Conservation (phyloP, 1,140 invertebrate genomes). For the Ctenoplectra terminalis region DNA sequence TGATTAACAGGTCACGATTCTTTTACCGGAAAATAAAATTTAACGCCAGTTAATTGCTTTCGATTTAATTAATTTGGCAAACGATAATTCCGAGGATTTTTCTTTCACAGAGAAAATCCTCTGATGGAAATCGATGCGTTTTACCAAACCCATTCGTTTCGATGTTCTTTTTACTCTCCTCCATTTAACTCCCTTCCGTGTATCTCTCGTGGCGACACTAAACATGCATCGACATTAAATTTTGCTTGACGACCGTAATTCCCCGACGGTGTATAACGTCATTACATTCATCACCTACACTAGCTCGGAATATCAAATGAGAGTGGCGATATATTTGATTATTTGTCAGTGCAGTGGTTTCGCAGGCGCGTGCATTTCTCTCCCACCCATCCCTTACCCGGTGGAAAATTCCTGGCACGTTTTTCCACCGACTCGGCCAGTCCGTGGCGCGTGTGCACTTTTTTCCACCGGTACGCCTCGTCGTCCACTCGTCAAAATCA, state of each 20-base stretch:
- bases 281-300: slow-evolving; percentile 52
- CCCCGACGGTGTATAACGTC: slow-evolving; percentile 48
- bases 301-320: slow-evolving; percentile 48
- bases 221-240: slow-evolving; percentile 54
- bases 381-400: neutral
- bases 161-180: slow-evolving; percentile 17
- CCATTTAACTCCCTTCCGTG: slow-evolving; percentile 28
- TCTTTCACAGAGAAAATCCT: neutral
- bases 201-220: slow-evolving; percentile 37
- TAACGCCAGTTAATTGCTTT: slow-evolving; percentile 1
- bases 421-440: neutral
- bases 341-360: slow-evolving; percentile 41
- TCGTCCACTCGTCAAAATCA: slow-evolving; percentile 80
- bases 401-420: neutral
- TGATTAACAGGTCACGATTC: neutral
- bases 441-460: neutral
- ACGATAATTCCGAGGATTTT: neutral
- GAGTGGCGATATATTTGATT: slow-evolving; percentile 57
- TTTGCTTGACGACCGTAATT: slow-evolving; percentile 50
- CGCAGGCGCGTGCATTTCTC: slow-evolving; percentile 20
- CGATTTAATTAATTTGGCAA: neutral
- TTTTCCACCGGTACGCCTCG: slow-evolving; percentile 35
- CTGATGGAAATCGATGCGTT: slow-evolving; percentile 1
- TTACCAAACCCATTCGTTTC: neutral
- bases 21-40: neutral